phyloP scores from a whole-genome alignment of 2,113 vertebrate genomes.

The Lagopus leucura region DNA sequence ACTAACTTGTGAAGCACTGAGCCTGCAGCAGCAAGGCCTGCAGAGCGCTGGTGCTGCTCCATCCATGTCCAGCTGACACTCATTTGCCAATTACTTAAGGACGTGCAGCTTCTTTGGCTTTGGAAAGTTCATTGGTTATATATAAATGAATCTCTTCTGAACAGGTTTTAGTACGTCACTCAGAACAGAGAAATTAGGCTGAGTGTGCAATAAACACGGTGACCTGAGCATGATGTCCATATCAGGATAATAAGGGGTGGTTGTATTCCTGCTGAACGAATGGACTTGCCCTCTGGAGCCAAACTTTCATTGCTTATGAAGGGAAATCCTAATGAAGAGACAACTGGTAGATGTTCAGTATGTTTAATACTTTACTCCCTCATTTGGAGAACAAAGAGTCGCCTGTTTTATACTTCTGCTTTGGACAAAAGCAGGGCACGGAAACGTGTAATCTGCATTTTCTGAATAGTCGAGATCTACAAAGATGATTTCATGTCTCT shows the following conservation, averaged over 20 bases:
- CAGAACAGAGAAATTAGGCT: background rate
- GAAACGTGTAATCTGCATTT: constrained; percentile 53
- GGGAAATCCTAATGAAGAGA: background rate
- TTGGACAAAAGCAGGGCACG: constrained; percentile 38
- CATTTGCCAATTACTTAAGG: background rate
- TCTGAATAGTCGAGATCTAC: constrained; percentile 44
- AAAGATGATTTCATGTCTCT: constrained; percentile 25
- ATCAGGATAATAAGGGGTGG: background rate
- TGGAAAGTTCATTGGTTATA: background rate
- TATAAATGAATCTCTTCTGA: background rate
- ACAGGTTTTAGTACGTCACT: background rate
- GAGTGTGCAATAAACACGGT: background rate
- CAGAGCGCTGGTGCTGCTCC: background rate
- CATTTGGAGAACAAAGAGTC: constrained; percentile 51
- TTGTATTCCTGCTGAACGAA: background rate
- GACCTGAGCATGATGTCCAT: background rate
- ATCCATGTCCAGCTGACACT: too few relatives aligned
- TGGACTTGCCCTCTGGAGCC: background rate
- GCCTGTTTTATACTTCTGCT: constrained; percentile 9
- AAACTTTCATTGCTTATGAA: background rate
- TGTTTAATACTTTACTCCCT: constrained; percentile 25
- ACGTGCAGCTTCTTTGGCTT: background rate
- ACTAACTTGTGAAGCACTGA: background rate
- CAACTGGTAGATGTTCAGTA: constrained; percentile 39
- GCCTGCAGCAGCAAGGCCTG: background rate